Conservation (phyloP, 2,888 invertebrate genomes). For the Napeogenes sylphis region DNA sequence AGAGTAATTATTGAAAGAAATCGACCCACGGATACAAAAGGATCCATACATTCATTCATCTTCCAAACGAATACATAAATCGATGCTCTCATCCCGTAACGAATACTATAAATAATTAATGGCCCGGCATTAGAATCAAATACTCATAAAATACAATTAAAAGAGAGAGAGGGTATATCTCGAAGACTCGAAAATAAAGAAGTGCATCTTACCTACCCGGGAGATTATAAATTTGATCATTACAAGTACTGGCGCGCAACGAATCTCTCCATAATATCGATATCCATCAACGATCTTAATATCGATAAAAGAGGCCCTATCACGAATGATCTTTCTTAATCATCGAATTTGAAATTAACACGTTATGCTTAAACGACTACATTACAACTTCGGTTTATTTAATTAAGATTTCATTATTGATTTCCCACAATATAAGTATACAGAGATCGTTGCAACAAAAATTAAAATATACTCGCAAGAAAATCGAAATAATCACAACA, state of each 20-base stretch:
- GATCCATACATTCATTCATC: conserved; percentile 47
- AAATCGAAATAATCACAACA: not conserved
- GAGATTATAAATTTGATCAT: conserved; percentile 75
- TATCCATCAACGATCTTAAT: conserved; percentile 44
- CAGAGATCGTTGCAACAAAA: not conserved
- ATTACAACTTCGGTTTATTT: conserved; percentile 1
- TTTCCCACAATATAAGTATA: not conserved
- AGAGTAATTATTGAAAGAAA: conserved; percentile 25
- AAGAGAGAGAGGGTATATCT: conserved; percentile 71
- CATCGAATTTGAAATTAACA: conserved; percentile 7
- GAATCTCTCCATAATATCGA: conserved; percentile 67
- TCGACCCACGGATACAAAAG: conserved; percentile 40
- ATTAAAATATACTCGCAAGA: not conserved
- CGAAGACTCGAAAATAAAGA: conserved; percentile 70
- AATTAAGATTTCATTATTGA: not conserved
- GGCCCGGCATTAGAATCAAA: conserved; percentile 76
- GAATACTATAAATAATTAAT: conserved; percentile 77
- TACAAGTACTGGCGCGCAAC: conserved; percentile 70
- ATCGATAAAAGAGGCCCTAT: conserved; percentile 18
- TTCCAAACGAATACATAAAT: conserved; percentile 64
- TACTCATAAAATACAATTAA: conserved; percentile 79
- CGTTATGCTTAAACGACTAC: conserved; percentile 5
- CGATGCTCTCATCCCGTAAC: conserved; percentile 69
- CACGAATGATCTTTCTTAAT: conserved; percentile 4
- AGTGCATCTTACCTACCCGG: conserved; percentile 68